Evolutionary conservation across 2,797 vertebrate genomes (phyloP).

Genomic region (Syngnathus acus): DNA sequence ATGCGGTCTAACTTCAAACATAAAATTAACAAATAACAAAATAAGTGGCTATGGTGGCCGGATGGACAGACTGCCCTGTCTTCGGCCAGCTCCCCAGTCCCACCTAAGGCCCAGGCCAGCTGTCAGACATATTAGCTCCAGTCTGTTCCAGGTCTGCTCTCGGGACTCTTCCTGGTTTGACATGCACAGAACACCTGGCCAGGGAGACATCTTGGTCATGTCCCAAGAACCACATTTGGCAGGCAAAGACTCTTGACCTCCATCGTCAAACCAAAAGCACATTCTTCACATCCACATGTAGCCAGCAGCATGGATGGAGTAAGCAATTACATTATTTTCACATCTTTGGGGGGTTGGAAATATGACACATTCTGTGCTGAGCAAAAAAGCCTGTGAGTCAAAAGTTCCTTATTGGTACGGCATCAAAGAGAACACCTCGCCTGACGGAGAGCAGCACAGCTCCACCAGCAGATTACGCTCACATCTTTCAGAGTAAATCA

Average conservation of each 20-base stretch:
- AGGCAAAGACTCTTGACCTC: not conserved
- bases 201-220: not conserved
- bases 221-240: not conserved
- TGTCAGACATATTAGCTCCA: too few relatives aligned
- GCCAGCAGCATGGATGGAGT: not conserved
- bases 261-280: not conserved
- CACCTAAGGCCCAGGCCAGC: too few relatives aligned
- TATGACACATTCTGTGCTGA: constrained; percentile 21
- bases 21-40: not conserved
- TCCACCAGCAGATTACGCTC: constrained; percentile 25
- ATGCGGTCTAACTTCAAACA: not conserved
- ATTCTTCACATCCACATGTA: not conserved
- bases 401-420: constrained; percentile 29
- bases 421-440: constrained; percentile 48
- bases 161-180: not conserved
- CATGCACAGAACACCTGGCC: too few relatives aligned
- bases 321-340: constrained; percentile 5
- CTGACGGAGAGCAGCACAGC: constrained; percentile 32
- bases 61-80: too few relatives aligned
- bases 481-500: constrained; percentile 38
- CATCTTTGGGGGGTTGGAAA: constrained; percentile 1
- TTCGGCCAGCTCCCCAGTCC: too few relatives aligned
- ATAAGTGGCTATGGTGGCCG: not conserved
- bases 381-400: constrained; percentile 27
- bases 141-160: too few relatives aligned